phyloP scores from a whole-genome alignment of 2,888 invertebrate genomes.

The Drosophila putrida region DNA sequence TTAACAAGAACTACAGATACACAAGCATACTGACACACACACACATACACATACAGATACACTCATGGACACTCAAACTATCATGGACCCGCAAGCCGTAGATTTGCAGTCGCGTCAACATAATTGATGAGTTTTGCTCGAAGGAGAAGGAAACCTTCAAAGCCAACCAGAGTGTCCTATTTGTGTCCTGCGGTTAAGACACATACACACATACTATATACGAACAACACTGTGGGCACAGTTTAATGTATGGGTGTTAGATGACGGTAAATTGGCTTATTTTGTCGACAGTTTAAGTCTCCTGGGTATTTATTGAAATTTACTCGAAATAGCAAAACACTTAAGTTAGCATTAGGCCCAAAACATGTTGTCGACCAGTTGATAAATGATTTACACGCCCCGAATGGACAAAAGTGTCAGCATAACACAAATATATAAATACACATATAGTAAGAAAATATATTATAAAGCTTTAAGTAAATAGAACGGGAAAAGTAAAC shows the following conservation, averaged over 20 bases:
- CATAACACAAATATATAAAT: slow-evolving; percentile 16
- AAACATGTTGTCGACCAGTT: slow-evolving; percentile 30
- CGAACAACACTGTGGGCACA: slow-evolving; percentile 8
- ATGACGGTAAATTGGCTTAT: slow-evolving; percentile 73
- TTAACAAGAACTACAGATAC: slow-evolving; percentile 41
- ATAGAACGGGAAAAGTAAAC: slow-evolving; percentile 8
- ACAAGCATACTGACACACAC: background rate
- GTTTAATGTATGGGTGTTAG: slow-evolving; percentile 32
- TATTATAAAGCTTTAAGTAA: slow-evolving; percentile 8
- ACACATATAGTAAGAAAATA: background rate
- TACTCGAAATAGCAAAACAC: slow-evolving; percentile 74
- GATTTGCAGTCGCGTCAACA: slow-evolving; percentile 69
- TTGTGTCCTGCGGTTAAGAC: slow-evolving; percentile 62
- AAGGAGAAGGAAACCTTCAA: slow-evolving; percentile 56
- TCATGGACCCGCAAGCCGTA: slow-evolving; percentile 16
- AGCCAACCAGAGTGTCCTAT: slow-evolving; percentile 47
- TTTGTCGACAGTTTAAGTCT: slow-evolving; percentile 79
- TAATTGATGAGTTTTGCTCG: slow-evolving; percentile 74
- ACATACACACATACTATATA: slow-evolving; percentile 21
- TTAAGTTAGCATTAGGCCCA: slow-evolving; percentile 64
- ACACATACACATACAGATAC: background rate
- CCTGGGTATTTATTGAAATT: slow-evolving; percentile 77
- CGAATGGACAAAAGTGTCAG: slow-evolving; percentile 6
- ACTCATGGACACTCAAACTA: slow-evolving; percentile 2
- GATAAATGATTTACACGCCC: slow-evolving; percentile 31